Conservation (phyloP, 2,797 vertebrate species). For the Leptoclinus maculatus region DNA sequence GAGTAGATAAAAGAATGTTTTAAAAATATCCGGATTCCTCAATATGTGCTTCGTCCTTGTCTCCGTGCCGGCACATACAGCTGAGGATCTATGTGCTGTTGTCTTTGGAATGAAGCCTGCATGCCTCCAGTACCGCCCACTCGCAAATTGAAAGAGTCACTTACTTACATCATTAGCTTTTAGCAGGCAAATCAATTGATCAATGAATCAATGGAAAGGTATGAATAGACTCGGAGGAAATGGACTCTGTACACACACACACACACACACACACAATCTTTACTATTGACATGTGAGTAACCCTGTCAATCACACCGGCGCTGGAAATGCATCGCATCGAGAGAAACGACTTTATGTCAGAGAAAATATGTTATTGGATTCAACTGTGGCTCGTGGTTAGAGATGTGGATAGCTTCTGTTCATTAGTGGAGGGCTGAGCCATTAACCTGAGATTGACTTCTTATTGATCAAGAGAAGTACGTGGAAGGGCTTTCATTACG, state of each 20-base stretch:
- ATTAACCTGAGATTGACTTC: constrained; percentile 82
- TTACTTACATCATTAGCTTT: constrained; percentile 87
- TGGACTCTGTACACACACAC: constrained; percentile 61
- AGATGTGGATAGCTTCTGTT: constrained; percentile 68
- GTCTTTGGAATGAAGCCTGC: constrained; percentile 68
- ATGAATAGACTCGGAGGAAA: constrained; percentile 81
- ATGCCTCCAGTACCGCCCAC: constrained; percentile 63
- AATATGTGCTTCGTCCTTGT: constrained; percentile 42
- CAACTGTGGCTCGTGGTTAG: constrained; percentile 61
- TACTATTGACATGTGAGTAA: constrained; percentile 83
- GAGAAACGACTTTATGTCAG: constrained; percentile 80
- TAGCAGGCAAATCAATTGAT: constrained; percentile 85
- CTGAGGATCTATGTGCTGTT: constrained; percentile 66
- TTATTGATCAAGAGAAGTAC: constrained; percentile 78
- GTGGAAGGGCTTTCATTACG: constrained; percentile 64
- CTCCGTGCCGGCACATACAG: constrained; percentile 33
- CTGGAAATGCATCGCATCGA: constrained; percentile 37
- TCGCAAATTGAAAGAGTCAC: constrained; percentile 80
- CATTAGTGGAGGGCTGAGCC: constrained; percentile 73
- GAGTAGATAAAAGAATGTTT: background rate
- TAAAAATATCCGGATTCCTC: constrained; percentile 40
- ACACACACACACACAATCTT: constrained; percentile 67
- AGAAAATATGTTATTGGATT: constrained; percentile 80
- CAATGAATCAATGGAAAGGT: constrained; percentile 85
- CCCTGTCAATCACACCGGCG: constrained; percentile 76